Percentiles rank a stretch among this genome's conserved stretches.
Evolutionary conservation across 1,140 invertebrate species (phyloP).

Genomic region (Metaphire vulgaris): DNA sequence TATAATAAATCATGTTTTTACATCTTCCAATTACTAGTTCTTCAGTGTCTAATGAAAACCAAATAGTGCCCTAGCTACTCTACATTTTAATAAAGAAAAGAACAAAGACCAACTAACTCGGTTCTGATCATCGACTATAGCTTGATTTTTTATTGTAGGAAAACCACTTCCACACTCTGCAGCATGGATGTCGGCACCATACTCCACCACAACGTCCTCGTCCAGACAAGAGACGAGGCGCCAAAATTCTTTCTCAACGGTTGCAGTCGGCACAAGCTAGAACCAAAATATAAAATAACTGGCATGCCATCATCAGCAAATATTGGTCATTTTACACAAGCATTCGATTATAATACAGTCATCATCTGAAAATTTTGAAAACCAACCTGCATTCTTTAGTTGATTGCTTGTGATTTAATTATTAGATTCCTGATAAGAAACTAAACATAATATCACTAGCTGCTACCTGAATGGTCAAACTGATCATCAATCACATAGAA

Average conservation of each 20-base stretch:
- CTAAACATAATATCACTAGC: neutral
- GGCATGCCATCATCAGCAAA: too few species aligned
- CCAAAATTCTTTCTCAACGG: conserved; percentile 98
- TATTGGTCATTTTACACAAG: neutral
- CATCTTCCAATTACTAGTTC: too few species aligned
- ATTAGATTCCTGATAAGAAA: neutral
- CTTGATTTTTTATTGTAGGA: conserved; percentile 73
- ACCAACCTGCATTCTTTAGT: neutral
- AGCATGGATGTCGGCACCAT: conserved; percentile 96
- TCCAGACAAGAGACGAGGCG: conserved; percentile 91
- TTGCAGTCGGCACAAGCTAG: conserved; percentile 47
- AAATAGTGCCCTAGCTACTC: too few species aligned
- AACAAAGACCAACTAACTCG: neutral
- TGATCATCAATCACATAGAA: too few species aligned
- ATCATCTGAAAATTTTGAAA: neutral
- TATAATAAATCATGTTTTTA: too few species aligned
- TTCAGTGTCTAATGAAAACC: too few species aligned
- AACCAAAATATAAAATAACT: neutral
- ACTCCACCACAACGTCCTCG: conserved; percentile 94
- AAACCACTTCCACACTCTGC: conserved; percentile 98
- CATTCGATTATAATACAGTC: neutral
- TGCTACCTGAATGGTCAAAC: too few species aligned
- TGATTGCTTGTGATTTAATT: neutral
- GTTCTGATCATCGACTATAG: conserved; percentile 47
- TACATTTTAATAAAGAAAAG: too few species aligned